These are phyloP conservation scores for Pseudochaenichthys georgianus DNA, from an alignment of 2,797 vertebrate genomes.

Conservation along the genomic window DNA sequence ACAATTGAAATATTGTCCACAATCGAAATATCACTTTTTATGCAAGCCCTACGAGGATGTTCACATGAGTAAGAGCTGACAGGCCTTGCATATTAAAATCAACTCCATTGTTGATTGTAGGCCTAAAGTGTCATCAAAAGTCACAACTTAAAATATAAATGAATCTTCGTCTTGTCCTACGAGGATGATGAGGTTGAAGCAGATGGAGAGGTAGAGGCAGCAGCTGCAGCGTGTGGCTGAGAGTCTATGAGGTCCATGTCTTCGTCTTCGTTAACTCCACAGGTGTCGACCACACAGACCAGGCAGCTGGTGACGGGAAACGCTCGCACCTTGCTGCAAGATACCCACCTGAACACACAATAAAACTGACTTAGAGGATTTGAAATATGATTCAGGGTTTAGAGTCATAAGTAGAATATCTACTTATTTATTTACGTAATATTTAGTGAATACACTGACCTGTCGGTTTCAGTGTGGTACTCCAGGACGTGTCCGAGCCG, in stretches of 20 bases:
- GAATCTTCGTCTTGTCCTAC: slow-evolving; percentile 17
- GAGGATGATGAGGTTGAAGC: slow-evolving; percentile 60
- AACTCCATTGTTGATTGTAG: not conserved
- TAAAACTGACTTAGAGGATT: not conserved
- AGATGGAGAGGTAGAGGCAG: slow-evolving; percentile 17
- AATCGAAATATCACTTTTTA: not conserved
- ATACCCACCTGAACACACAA: slow-evolving; percentile 85
- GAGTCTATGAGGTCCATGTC: slow-evolving; percentile 83
- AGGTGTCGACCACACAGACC: slow-evolving; percentile 97
- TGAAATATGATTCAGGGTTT: not conserved
- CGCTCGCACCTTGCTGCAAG: slow-evolving; percentile 94
- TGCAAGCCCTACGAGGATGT: not conserved
- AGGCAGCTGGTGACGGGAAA: slow-evolving; percentile 98
- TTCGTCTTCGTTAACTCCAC: slow-evolving; percentile 96
- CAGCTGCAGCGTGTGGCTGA: slow-evolving; percentile 57
- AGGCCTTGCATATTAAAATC: not conserved
- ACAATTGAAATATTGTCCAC: no score
- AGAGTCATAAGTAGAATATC: not conserved
- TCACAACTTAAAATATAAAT: not conserved
- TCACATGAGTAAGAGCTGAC: not conserved
- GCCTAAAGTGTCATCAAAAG: not conserved
- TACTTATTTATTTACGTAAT: not conserved
- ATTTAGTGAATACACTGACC: slow-evolving; percentile 62
- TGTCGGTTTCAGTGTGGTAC: slow-evolving; percentile 95
- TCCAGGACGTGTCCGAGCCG: slow-evolving; percentile 95